Evolutionary conservation across 92 coral and sea anemone genomes (phyloP).

Genomic region (Metridium senile): DNA sequence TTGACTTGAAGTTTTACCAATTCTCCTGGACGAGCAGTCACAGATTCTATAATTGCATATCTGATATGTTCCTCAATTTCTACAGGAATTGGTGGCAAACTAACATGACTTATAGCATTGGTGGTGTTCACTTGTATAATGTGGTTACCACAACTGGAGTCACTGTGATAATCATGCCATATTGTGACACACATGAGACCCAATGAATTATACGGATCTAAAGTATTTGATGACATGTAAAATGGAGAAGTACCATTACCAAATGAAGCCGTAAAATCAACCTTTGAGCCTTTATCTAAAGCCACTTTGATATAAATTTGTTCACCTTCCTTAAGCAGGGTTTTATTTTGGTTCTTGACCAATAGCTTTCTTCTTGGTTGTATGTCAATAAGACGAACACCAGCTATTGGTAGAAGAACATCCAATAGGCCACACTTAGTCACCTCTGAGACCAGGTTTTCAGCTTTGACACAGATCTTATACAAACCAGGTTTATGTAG

Average conservation of each 20-base stretch:
- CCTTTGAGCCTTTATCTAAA: slow-evolving; percentile 40
- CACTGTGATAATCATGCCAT: slow-evolving; percentile 28
- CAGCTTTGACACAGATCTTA: slow-evolving; percentile 36
- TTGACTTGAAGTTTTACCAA: slow-evolving; percentile 16
- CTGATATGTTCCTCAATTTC: not conserved
- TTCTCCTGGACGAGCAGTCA: slow-evolving; percentile 15
- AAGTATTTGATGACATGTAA: not conserved
- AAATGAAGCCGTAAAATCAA: slow-evolving; percentile 42
- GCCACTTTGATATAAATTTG: slow-evolving; percentile 35
- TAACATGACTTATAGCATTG: slow-evolving; percentile 40
- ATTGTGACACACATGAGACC: slow-evolving; percentile 32
- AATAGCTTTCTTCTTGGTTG: slow-evolving; percentile 1
- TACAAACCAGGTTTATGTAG: slow-evolving; percentile 31
- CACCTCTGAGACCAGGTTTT: slow-evolving; percentile 46
- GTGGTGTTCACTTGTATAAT: slow-evolving; percentile 27
- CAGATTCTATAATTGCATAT: not conserved
- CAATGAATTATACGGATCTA: not conserved
- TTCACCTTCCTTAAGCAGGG: not conserved
- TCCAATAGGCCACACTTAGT: slow-evolving; percentile 25
- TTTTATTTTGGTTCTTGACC: not conserved
- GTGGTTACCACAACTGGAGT: slow-evolving; percentile 45
- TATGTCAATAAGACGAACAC: slow-evolving; percentile 47
- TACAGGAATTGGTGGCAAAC: slow-evolving; percentile 20
- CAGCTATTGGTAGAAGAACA: slow-evolving; percentile 35
- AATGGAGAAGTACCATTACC: slow-evolving; percentile 32